Percentiles rank a stretch among this genome's conserved stretches.
phyloP scores from a whole-genome alignment of 1,140 invertebrate genomes.

The Orussus abietinus region DNA sequence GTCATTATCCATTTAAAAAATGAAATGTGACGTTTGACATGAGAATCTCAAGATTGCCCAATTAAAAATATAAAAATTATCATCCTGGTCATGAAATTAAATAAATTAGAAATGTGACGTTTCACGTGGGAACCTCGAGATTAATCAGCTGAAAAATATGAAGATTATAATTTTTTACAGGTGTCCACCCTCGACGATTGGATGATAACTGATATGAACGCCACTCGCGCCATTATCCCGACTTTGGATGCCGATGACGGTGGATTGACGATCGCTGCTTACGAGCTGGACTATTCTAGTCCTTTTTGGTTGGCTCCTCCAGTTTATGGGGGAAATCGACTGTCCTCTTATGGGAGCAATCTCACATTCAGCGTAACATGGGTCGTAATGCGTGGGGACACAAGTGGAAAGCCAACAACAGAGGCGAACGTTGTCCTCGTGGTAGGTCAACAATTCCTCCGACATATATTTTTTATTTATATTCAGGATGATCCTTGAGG shows the following conservation, averaged over 20 bases:
- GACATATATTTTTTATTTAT: conserved; percentile 7
- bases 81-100: no score
- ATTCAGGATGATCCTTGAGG: no score
- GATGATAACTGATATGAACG: conserved; percentile 62
- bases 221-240: conserved; percentile 51
- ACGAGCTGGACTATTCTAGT: conserved; percentile 67
- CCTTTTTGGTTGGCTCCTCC: conserved; percentile 88
- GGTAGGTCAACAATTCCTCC: no score
- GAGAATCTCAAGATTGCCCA: no score
- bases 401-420: conserved; percentile 76
- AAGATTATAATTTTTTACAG: conserved; percentile 44
- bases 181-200: conserved; percentile 61
- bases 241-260: conserved; percentile 55
- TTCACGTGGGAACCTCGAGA: no score
- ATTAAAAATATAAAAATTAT: no score
- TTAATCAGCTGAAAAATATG: no score
- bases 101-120: no score
- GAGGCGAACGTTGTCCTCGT: conserved; percentile 84
- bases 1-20: no score
- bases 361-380: conserved; percentile 76
- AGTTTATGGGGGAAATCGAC: conserved; percentile 68
- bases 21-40: no score
- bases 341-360: conserved; percentile 81
- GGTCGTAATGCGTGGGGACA: conserved; percentile 83
- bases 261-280: conserved; percentile 59